Evolutionary conservation across 1,140 invertebrate species (phyloP), one percentile per base, ranked within the genome.

Genomic region (Drosophila orosa): DNA sequence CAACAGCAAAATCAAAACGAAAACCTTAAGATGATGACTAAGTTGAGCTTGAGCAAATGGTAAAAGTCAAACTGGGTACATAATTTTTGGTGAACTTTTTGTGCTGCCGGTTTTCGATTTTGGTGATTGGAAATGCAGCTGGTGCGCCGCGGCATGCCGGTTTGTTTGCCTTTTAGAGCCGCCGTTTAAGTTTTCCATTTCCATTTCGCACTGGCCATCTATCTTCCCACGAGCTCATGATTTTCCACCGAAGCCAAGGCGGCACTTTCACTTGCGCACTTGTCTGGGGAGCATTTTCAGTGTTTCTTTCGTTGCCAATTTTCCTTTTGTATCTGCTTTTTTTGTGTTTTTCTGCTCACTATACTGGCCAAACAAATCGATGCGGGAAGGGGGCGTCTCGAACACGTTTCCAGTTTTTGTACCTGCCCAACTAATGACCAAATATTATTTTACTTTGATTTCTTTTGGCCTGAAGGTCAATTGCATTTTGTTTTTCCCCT

Each of bases 241-340:
- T 89, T 87, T 82, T 78, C 48, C 48, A 66, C 27, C 74, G 44
- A 52, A 44, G 33, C 61, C 24, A 37, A 65, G 61, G 39, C 74
- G 74, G 72, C 67, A 87, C 84, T 87, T 89, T 89, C 83, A 87
- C 83, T 87, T 73, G 72, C 50, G 48, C 84, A 89, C 84, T 89
- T 83, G 83, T 52, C 62, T 65, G 79, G 24, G 15, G 42, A 69
- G 63, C 37, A 52, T 74, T 74, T 63, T 42, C 33, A 40, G 37
- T 50, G 40, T 40, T 76, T 76, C 27, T 52, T 59, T 47, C 31
- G 35, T 31, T 29, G 50, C 35, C 15, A 52, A 47, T 69, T 69
- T 72, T 72, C 42, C 65, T 56, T 72, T 71, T 69, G 48, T 71
- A 42, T 68, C n/a, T 39, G 22, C 25, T 29, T 33, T 33, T 65